Percentiles rank a stretch among this genome's conserved stretches.
phyloP scores from a whole-genome alignment of 1,140 invertebrate species.

The Sipha flava region DNA sequence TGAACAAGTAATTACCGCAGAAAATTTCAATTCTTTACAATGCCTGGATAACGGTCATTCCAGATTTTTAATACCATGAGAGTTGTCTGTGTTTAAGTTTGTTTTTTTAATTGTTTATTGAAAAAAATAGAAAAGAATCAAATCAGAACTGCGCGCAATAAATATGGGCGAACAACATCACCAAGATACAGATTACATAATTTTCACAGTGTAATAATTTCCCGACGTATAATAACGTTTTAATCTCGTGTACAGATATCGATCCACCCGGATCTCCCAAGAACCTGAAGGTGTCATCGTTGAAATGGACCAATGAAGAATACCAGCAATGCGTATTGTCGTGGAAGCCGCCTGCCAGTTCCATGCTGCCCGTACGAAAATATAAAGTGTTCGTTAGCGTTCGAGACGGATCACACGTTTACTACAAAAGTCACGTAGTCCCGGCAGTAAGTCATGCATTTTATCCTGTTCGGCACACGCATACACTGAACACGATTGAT shows the following conservation, averaged over 20 bases:
- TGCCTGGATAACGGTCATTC: no score
- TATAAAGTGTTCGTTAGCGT: conserved; percentile 8
- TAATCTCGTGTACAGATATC: background rate
- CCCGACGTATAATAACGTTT: background rate
- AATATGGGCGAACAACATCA: no score
- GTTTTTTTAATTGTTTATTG: no score
- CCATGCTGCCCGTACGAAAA: background rate
- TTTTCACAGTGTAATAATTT: background rate
- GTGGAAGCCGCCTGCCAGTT: background rate
- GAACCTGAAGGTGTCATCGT: background rate
- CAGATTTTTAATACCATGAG: no score
- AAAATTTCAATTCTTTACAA: no score
- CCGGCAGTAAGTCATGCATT: conserved; percentile 21
- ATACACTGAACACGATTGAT: no score
- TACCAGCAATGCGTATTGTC: conserved; percentile 16
- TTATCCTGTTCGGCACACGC: no score
- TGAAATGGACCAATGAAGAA: background rate
- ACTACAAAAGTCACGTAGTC: conserved; percentile 8
- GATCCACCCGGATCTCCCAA: conserved; percentile 34
- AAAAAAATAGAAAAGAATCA: no score
- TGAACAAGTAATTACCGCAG: no score
- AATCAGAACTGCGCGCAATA: no score
- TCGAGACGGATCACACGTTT: background rate
- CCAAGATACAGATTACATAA: no score
- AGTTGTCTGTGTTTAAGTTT: no score